Evolutionary conservation across 2,888 invertebrate species (phyloP).

Genomic region (Leptura quadrifasciata): DNA sequence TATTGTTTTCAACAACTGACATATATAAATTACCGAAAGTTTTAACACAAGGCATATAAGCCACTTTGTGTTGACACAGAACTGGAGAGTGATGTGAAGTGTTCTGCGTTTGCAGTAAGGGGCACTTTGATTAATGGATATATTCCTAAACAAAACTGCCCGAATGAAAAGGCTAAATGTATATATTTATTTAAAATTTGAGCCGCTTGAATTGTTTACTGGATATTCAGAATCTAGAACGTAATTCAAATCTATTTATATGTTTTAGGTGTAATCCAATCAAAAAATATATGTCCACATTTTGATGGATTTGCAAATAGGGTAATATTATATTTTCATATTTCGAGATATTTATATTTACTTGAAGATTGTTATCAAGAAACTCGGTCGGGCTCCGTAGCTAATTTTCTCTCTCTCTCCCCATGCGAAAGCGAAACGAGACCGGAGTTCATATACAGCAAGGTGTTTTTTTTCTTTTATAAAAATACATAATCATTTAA

Average conservation of each 20-base stretch:
- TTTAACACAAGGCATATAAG: conserved; percentile 53
- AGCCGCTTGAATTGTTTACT: background rate
- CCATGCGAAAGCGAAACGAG: no score
- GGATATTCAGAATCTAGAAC: background rate
- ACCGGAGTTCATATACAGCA: no score
- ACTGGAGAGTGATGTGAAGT: conserved; percentile 43
- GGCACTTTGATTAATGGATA: conserved; percentile 38
- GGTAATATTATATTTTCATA: no score
- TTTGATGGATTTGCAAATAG: no score
- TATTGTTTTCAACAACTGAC: conserved; percentile 48
- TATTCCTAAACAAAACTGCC: conserved; percentile 41
- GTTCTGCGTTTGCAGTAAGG: conserved; percentile 29
- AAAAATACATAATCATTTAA: no score
- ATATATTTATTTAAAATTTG: conserved; percentile 31
- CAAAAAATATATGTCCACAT: no score
- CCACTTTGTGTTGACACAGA: conserved; percentile 55
- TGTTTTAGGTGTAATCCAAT: no score
- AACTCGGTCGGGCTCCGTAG: no score
- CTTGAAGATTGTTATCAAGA: no score
- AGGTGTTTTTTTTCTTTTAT: no score
- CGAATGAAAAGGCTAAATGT: conserved; percentile 40
- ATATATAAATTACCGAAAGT: conserved; percentile 54
- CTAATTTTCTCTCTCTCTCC: no score
- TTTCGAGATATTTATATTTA: no score
- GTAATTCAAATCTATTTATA: background rate